Conservation (phyloP, 2,888 invertebrate genomes). For the Rosalia funebris region DNA sequence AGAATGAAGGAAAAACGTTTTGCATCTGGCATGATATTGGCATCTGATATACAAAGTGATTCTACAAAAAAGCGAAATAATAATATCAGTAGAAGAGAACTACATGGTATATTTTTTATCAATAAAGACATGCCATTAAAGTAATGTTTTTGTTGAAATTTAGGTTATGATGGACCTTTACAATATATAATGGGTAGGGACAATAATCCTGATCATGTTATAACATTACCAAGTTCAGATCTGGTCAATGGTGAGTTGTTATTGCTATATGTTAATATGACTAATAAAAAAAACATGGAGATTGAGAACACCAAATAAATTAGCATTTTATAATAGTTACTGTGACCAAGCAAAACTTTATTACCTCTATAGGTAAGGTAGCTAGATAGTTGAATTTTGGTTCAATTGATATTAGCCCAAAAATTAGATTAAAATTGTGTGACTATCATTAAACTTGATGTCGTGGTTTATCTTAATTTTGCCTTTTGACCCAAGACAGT, state of each 20-base stretch:
- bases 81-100: conserved; percentile 74
- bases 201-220: conserved; percentile 80
- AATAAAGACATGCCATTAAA: not conserved
- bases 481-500: too few species aligned
- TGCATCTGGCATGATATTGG: conserved; percentile 86
- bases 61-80: conserved; percentile 74
- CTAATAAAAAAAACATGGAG: too few species aligned
- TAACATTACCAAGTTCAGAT: conserved; percentile 60
- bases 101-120: conserved; percentile 66
- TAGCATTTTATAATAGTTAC: too few species aligned
- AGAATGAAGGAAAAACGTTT: conserved; percentile 89
- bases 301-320: too few species aligned
- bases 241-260: conserved; percentile 53
- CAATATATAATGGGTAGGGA: conserved; percentile 85
- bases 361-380: too few species aligned
- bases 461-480: too few species aligned
- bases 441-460: too few species aligned
- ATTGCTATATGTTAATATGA: too few species aligned
- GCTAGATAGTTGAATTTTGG: too few species aligned
- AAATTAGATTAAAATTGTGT: too few species aligned
- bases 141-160: conserved; percentile 31
- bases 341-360: too few species aligned
- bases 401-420: too few species aligned
- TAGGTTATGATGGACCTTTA: conserved; percentile 88
- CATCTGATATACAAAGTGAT: conserved; percentile 80